Evolutionary conservation across 2,888 invertebrate genomes (phyloP).

Genomic region (Hydriomena furcata): DNA sequence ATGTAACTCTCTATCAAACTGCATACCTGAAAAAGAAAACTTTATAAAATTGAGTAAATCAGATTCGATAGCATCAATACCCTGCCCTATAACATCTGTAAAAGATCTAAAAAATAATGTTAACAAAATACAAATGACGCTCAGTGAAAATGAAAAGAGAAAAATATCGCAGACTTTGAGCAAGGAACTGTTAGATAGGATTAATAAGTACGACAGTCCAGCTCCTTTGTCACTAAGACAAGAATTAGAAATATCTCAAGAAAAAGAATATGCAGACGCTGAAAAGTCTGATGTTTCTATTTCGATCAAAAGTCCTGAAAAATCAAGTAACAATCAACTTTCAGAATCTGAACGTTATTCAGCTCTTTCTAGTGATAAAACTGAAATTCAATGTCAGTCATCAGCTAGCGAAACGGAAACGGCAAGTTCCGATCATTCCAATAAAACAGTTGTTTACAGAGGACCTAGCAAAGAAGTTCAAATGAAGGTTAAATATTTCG

Average conservation of each 20-base stretch:
- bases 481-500: constrained; percentile 91
- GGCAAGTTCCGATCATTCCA: constrained; percentile 88
- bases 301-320: constrained; percentile 27
- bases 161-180: constrained; percentile 88
- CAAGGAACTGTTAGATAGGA: constrained; percentile 87
- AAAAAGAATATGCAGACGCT: constrained; percentile 36
- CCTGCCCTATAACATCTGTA: constrained; percentile 66
- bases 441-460: constrained; percentile 86
- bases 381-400: constrained; percentile 63
- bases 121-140: constrained; percentile 76
- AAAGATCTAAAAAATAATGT: constrained; percentile 77
- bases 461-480: constrained; percentile 85
- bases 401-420: constrained; percentile 88
- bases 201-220: constrained; percentile 72
- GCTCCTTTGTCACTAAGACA: constrained; percentile 56
- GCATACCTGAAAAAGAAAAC: constrained; percentile 57
- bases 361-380: constrained; percentile 52
- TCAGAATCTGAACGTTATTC: constrained; percentile 39
- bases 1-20: constrained; percentile 81
- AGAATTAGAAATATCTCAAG: constrained; percentile 85
- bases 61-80: constrained; percentile 83
- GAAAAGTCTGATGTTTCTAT: constrained; percentile 19
- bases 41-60: constrained; percentile 75
- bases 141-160: constrained; percentile 88
- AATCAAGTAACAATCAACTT: constrained; percentile 48